Evolutionary conservation across 2,888 invertebrate species (phyloP).

Genomic region (Drosophila setosimentum): DNA sequence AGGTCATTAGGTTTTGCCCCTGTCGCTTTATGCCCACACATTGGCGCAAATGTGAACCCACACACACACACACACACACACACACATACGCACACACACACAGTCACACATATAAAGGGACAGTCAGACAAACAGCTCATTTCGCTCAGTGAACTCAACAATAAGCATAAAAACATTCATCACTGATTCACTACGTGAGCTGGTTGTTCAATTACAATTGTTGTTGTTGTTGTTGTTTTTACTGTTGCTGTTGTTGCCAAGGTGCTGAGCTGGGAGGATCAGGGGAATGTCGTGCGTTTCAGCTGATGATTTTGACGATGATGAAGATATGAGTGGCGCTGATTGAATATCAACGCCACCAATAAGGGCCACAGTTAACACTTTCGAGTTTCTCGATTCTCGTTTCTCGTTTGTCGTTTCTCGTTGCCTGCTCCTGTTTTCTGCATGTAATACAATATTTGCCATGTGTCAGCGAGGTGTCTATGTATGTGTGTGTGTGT

Average conservation of each 20-base stretch:
- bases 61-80: conserved; percentile 26
- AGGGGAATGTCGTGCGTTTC: not conserved
- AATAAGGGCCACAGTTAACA: conserved; percentile 30
- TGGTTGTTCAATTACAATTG: conserved; percentile 72
- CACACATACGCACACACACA: conserved; percentile 2
- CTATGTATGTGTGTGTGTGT: conserved; percentile 11
- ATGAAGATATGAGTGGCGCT: conserved; percentile 77
- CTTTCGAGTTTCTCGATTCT: conserved; percentile 50
- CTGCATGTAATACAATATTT: conserved; percentile 65
- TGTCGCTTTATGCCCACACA: conserved; percentile 44
- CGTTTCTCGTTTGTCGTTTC: conserved; percentile 66
- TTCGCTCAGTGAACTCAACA: conserved; percentile 81
- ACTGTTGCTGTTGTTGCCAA: conserved; percentile 52
- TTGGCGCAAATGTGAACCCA: conserved; percentile 37
- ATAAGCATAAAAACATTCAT: conserved; percentile 82
- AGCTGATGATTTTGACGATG: conserved; percentile 38
- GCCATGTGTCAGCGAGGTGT: conserved; percentile 46
- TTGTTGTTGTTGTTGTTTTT: not conserved
- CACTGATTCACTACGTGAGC: conserved; percentile 80
- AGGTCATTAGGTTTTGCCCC: conserved; percentile 32
- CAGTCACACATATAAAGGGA: not conserved
- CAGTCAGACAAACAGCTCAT: conserved; percentile 76
- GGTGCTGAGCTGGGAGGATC: conserved; percentile 48
- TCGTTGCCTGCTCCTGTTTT: conserved; percentile 43
- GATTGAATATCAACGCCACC: conserved; percentile 73